Base-by-base conservation (phyloP, 2,888 invertebrate species). In the Folsomia manolachei region DNA sequence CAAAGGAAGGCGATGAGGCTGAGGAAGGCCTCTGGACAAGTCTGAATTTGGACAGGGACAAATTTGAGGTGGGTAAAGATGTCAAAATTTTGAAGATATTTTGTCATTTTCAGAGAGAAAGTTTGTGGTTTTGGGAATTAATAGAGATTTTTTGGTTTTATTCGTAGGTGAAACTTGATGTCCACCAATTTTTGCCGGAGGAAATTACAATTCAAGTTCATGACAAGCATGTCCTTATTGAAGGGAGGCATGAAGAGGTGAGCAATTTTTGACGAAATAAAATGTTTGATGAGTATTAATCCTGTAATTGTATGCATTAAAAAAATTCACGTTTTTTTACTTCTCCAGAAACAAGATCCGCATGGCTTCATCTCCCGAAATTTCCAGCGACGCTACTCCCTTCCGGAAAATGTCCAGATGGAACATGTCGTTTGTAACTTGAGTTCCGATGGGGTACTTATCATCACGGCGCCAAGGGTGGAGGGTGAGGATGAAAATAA, bases 191-290 rank as follows among this genome's bases (percentile, higher is more conserved):
- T 83, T 82, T 89, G 0, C 91, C 91, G 0, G 89, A 89, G 74
- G 92, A 92, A 83, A 88, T 92, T 75, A 88, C 89, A 0, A 91
- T 92, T 0, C 91, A 91, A 82, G 88, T 90, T 0, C 86, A 87
- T 53, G 89, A 90, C 82, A 89, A 89, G 83, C 86, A 86, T 74
- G 87, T 91, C 0, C 88, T 90, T 39, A 83, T 86, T 1, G 90
- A 91, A 82, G 92, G 91, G 67, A 92, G 90, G 82, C 93, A 94
- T 83, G 92, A 93, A 82, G 93, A 93, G 39, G 39, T 39, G 39
- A 14, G 39, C 14, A 39, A 39, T 39, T 14, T 9, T 14, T n/a
- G n/a, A n/a, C n/a, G n/a, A n/a, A n/a, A n/a, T n/a, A n/a, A n/a
- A n/a, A n/a, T n/a, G n/a, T n/a, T n/a, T 39, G 14, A 39, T 39